Percentiles rank a stretch among this genome's conserved stretches.
These are phyloP conservation scores for Stichodactyla helianthus DNA, from an alignment of 64 coral and sea anemone species.

Conservation along the genomic window DNA sequence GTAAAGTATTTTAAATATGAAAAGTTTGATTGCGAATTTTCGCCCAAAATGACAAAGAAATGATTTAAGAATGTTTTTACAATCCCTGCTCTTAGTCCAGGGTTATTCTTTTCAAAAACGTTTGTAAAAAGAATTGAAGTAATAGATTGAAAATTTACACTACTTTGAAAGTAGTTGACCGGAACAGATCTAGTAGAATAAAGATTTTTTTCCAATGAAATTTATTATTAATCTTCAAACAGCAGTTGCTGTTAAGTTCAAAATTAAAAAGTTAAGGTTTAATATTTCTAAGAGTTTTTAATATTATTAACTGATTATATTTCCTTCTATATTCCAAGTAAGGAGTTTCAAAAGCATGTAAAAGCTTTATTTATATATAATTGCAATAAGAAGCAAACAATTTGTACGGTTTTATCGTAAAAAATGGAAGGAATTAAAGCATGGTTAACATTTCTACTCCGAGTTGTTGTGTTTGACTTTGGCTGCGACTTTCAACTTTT, in stretches of 20 bases:
- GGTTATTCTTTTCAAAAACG: constrained; percentile 66
- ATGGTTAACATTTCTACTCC: constrained; percentile 66
- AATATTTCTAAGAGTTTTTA: constrained; percentile 79
- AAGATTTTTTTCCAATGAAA: constrained; percentile 87
- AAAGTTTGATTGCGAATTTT: constrained; percentile 98
- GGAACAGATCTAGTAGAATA: constrained; percentile 73
- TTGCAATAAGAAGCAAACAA: constrained; percentile 82
- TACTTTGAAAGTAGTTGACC: constrained; percentile 98
- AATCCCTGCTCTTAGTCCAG: constrained; percentile 61
- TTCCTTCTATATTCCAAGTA: constrained; percentile 45
- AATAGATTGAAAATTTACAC: constrained; percentile 72
- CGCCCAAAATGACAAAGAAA: constrained; percentile 60
- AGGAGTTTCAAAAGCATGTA: constrained; percentile 83
- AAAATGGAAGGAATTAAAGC: constrained; percentile 75
- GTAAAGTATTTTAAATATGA: constrained; percentile 99
- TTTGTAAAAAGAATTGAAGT: constrained; percentile 71
- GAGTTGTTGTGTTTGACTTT: constrained; percentile 1
- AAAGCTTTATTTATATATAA: constrained; percentile 72
- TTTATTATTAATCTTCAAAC: constrained; percentile 90
- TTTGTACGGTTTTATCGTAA: constrained; percentile 97
- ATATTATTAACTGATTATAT: constrained; percentile 70
- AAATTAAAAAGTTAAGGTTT: constrained; percentile 83
- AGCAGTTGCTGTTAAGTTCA: constrained; percentile 68
- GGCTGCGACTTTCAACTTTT: background rate
- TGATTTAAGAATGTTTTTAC: constrained; percentile 91